Evolutionary conservation across 2,888 invertebrate genomes (phyloP).

Genomic region (Lithophane socia): DNA sequence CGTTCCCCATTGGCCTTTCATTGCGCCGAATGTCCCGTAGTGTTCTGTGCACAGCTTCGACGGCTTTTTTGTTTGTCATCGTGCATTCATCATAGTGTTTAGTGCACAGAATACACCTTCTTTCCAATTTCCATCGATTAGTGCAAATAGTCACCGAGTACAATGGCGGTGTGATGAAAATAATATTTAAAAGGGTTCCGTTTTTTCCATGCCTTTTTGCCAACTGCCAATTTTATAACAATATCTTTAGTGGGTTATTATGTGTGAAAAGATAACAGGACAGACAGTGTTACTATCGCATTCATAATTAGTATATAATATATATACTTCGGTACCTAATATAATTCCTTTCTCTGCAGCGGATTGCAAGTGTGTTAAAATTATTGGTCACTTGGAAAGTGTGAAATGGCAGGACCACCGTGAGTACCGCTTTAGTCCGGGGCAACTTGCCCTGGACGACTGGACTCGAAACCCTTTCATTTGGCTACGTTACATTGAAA

Average conservation of each 20-base stretch:
- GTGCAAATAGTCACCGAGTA: neutral
- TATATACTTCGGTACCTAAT: neutral
- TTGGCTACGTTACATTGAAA: conserved; percentile 83
- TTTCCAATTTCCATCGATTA: too few species aligned
- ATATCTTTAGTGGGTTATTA: too few species aligned
- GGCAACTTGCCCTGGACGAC: conserved; percentile 76
- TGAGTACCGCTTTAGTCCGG: conserved; percentile 71
- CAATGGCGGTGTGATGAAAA: neutral
- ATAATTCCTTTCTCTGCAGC: conserved; percentile 17
- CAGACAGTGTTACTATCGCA: neutral
- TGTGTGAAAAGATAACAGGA: too few species aligned
- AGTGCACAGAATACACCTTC: too few species aligned
- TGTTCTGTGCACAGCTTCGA: neutral
- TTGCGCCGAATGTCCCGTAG: neutral
- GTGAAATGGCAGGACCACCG: conserved; percentile 76
- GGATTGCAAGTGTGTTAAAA: conserved; percentile 79
- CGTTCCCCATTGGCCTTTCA: too few species aligned
- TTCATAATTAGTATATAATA: neutral
- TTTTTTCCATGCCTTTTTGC: too few species aligned
- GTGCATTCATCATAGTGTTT: neutral
- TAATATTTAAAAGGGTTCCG: neutral
- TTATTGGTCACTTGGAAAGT: conserved; percentile 79
- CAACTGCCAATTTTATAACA: neutral
- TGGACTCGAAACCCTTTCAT: conserved; percentile 78
- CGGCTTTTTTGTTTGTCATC: neutral